Base-by-base conservation (phyloP, 1,140 invertebrate species). In the Fopius arisanus region DNA sequence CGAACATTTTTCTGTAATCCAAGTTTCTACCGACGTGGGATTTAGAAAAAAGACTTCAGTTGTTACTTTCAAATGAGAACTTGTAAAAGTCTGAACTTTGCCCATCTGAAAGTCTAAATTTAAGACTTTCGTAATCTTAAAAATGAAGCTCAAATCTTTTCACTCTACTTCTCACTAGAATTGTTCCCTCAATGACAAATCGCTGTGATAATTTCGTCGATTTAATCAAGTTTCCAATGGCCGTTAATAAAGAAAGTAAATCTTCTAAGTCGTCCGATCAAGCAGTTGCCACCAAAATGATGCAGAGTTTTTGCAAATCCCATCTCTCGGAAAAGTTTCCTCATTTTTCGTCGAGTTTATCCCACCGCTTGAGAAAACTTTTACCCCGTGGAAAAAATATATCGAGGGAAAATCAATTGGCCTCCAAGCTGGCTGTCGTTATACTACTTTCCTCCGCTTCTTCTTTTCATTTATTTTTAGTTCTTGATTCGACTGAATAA, bases 371-470 rank as follows among this genome's bases (percentile, higher is more conserved):
- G 81, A 59, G 5, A 59, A 59, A 59, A 59, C 19, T 59, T 59
- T 23, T 59, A 26, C 23, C 14, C 23, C 21, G 9, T 12, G 19
- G 23, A 14, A 59, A 26, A 84, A 85, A 85, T 86, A 83, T 72
- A 67, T 83, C 79, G 78, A 72, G 19, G 74, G 78, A 79, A 79
- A 86, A 87, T 87, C 85, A 86, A 87, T 87, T 83, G 81, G 73
- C 78, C 48, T 78, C 72, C 74, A 77, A 19, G 54, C 54, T 59
- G 19, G 3, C 54, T 26, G 21, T 59, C 54, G 67, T 59, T 19
- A 66, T 65, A 66, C 21, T 65, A 51, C 54, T 28, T 59, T 28
- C 9, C 54, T 19, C 19, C 19, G 10, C 29, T 40, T 33, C 41
- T 72, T 14, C 73, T 81, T 63, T 68, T 66, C 71, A 23, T 43